Percentiles rank a stretch among this genome's conserved stretches.
Evolutionary conservation across 1,140 invertebrate species (phyloP).

Genomic region (Meloidogyne hapla): DNA sequence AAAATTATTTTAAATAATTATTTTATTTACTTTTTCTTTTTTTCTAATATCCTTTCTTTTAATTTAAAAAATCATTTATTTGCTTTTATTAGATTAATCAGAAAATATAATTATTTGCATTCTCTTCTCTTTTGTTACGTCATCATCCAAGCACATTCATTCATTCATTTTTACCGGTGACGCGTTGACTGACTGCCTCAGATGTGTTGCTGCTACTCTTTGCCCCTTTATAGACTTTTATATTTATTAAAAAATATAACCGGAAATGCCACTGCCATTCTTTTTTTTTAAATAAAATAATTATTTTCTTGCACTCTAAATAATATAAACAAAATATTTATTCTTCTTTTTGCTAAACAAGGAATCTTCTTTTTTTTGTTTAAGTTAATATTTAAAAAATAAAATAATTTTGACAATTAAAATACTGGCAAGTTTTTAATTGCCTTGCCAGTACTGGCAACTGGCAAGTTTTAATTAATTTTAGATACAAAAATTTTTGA

Average conservation of each 20-base stretch:
- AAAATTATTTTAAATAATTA: no score
- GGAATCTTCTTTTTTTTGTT: no score
- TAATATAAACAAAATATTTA: no score
- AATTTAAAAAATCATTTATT: not conserved
- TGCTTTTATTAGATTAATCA: not conserved
- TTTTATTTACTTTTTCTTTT: not conserved
- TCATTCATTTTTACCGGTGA: not conserved
- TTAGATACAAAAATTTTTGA: no score
- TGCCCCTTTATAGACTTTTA: not conserved
- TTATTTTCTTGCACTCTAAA: not conserved
- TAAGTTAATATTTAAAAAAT: no score
- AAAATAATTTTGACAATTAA: no score
- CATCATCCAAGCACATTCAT: not conserved
- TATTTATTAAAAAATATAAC: not conserved
- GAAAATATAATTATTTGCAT: not conserved
- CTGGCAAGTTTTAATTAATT: no score
- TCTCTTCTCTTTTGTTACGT: not conserved
- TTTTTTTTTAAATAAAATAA: not conserved
- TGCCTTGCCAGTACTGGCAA: no score
- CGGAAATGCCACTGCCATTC: constrained; percentile 4
- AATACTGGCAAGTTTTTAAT: no score
- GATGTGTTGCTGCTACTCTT: not conserved
- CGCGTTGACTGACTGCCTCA: not conserved
- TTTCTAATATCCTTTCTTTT: not conserved
- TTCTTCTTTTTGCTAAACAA: no score